These are phyloP conservation scores for Catalaphyllia jardinei DNA, from an alignment of 64 coral and sea anemone genomes.

Conservation along the genomic window DNA sequence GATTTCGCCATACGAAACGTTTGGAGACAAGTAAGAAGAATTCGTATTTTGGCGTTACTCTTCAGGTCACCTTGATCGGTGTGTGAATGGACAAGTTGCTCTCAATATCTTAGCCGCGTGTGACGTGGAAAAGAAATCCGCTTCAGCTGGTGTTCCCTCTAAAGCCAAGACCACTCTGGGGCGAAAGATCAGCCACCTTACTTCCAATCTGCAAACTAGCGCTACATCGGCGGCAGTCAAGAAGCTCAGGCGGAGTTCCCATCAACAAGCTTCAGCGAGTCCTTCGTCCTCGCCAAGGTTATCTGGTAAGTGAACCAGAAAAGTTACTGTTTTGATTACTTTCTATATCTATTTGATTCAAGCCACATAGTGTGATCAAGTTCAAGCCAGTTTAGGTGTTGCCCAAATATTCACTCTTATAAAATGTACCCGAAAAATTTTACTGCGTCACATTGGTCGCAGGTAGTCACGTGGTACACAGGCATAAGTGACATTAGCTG, in stretches of 20 bases:
- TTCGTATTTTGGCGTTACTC: not conserved
- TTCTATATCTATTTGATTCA: no score
- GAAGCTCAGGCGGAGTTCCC: constrained; percentile 63
- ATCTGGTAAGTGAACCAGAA: constrained; percentile 23
- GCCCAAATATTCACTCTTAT: no score
- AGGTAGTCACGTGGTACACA: no score
- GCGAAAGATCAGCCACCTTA: constrained; percentile 66
- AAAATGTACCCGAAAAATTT: no score
- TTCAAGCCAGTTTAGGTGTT: no score
- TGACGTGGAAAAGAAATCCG: constrained; percentile 69
- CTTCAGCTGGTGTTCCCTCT: constrained; percentile 51
- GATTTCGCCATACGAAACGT: no score
- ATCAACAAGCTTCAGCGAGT: not conserved
- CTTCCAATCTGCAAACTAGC: constrained; percentile 71
- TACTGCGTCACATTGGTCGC: no score
- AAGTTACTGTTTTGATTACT: not conserved
- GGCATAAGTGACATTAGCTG: no score
- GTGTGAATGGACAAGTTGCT: constrained; percentile 83
- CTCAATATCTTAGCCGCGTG: constrained; percentile 88
- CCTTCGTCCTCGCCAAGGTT: constrained; percentile 16
- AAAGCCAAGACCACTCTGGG: constrained; percentile 70
- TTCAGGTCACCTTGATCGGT: constrained; percentile 88
- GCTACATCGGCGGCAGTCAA: constrained; percentile 70
- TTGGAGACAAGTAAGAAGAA: not conserved
- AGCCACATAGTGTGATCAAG: no score